Conservation (phyloP, 2,888 invertebrate genomes). For the Linyphia triangularis region DNA sequence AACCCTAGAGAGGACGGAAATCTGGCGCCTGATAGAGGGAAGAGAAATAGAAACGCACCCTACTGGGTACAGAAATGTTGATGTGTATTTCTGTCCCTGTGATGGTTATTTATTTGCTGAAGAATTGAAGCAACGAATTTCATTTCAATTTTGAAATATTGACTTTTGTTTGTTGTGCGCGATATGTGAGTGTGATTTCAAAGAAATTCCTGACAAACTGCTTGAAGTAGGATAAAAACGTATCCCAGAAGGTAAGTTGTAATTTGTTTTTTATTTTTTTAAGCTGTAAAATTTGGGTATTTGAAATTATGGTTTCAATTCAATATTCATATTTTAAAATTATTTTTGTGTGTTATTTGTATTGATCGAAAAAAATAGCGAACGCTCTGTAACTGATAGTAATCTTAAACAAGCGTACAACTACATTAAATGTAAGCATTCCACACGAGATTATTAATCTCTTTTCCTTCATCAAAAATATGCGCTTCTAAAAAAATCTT, state of each 20-base stretch:
- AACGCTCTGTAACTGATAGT: no score
- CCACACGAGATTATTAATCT: no score
- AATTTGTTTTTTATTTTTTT: not conserved
- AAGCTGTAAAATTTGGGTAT: not conserved
- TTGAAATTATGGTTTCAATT: not conserved
- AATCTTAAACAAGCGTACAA: no score
- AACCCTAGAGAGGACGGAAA: not conserved
- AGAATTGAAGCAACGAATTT: not conserved
- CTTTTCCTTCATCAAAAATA: no score
- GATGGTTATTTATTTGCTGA: not conserved
- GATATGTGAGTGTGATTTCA: not conserved
- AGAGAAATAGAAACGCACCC: not conserved
- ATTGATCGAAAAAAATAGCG: no score
- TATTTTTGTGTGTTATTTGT: no score
- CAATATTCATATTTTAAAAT: not conserved
- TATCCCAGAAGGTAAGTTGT: not conserved
- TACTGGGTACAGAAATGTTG: not conserved
- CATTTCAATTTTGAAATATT: not conserved
- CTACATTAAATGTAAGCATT: no score
- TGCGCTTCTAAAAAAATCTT: no score
- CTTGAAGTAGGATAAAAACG: not conserved
- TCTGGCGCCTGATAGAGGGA: conserved; percentile 3
- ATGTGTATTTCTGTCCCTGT: not conserved
- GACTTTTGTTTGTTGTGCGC: not conserved
- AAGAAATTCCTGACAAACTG: not conserved